Percentiles rank a stretch among this genome's conserved stretches.
Evolutionary conservation across 2,797 vertebrate genomes (phyloP).

Genomic region (Clangula hyemalis): DNA sequence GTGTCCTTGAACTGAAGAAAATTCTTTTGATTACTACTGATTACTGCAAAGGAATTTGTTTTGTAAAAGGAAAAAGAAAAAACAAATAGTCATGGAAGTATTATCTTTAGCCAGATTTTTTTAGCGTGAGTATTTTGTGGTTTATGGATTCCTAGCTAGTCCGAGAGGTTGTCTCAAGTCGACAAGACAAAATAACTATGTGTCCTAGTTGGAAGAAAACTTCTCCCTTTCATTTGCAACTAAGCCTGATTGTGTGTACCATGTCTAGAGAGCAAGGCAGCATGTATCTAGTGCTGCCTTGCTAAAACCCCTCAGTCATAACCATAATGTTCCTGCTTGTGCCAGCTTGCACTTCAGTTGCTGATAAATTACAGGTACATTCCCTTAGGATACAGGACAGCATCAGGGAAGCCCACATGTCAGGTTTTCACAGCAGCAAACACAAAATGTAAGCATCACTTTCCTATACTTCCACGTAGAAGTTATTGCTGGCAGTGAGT

Average conservation of each 20-base stretch:
- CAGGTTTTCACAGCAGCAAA: not conserved
- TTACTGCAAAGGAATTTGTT: constrained; percentile 22
- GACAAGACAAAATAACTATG: constrained; percentile 59
- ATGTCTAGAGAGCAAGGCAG: not conserved
- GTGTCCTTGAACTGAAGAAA: not conserved
- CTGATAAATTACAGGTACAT: not conserved
- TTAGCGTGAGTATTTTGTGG: constrained; percentile 58
- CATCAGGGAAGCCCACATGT: not conserved
- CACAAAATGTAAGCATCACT: not conserved
- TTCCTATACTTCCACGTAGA: not conserved
- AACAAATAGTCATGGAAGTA: constrained; percentile 1
- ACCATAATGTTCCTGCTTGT: not conserved
- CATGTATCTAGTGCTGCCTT: not conserved
- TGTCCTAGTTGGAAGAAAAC: constrained; percentile 59
- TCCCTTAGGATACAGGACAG: not conserved
- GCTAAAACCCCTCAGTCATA: not conserved
- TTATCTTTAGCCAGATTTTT: constrained; percentile 50
- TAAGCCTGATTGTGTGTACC: not conserved
- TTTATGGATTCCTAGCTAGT: constrained; percentile 43
- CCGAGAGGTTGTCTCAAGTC: constrained; percentile 35
- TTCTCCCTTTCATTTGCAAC: constrained; percentile 31
- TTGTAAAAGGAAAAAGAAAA: constrained; percentile 6
- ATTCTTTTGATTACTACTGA: not conserved
- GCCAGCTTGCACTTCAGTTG: not conserved
- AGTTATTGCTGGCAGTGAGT: not conserved